Evolutionary conservation across 92 coral and sea anemone genomes (phyloP), one percentile per base, ranked within the genome.

Genomic region (Anthopleura xanthogrammica): DNA sequence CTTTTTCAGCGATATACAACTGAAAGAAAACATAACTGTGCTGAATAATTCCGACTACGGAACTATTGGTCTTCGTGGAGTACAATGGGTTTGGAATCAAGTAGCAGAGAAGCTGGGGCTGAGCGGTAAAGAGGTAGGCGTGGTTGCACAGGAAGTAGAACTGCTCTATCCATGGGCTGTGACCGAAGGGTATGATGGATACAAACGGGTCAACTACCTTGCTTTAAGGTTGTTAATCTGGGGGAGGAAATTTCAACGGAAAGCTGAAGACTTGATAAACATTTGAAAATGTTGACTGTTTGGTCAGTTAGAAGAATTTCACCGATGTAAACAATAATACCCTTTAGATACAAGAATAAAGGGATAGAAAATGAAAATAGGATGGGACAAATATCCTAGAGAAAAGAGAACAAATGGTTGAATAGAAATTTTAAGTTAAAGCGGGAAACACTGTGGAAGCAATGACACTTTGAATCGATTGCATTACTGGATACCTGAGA

Each of bases 121-220:
- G 66, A 75, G 24, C 70, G 89, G 89, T 20, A 41, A 17, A 11
- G 89, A 85, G 55, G 55, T 73, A 55, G 89, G 85, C 81, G 85
- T 86, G 81, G 70, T 86, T 43, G 89, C 89, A 16, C 89, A 86
- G 42, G 89, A 86, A 54, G 89, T 86, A 43, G 85, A 86, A 46
- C 85, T 36, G 20, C 75, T 86, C 16, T 86, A 86, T 79, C 89
- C 89, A 14, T 80, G 85, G 85, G 80, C 64, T 39, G 89, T 86
- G 80, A 79, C 70, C 12, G 16, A 52, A 23, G 89, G 89, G 70
- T 40, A 60, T 73, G 55, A 54, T 72, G 85, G 89, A 6, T 86
- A 86, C 80, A 80, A 80, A 46, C 80, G 71, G 23, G 89, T 86
- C 23, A 56, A 86, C 66, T 86, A 80, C 65, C 4, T 7, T 17